Evolutionary conservation across 1,140 invertebrate genomes (phyloP).

Genomic region (Drosophila tropicalis): DNA sequence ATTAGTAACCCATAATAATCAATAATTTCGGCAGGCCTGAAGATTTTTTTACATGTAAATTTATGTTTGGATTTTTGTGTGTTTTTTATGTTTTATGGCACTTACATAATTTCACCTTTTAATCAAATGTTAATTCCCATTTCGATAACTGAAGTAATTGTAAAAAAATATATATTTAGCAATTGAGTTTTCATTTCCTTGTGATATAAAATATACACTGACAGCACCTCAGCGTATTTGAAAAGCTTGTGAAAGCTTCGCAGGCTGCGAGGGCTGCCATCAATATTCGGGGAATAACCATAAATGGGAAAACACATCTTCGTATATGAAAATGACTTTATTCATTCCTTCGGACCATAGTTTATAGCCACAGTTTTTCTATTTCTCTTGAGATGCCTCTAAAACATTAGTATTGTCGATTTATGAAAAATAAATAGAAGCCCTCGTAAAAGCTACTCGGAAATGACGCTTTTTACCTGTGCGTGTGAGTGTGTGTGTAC

Average conservation of each 20-base stretch:
- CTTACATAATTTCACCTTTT: constrained; percentile 8
- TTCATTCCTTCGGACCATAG: too few relatives aligned
- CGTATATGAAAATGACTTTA: too few relatives aligned
- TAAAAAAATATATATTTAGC: constrained; percentile 7
- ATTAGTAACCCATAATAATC: constrained; percentile 1
- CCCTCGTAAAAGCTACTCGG: constrained; percentile 2
- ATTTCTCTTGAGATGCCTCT: too few relatives aligned
- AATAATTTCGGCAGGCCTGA: constrained; percentile 3
- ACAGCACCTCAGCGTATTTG: constrained; percentile 5
- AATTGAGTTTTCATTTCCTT: constrained; percentile 10
- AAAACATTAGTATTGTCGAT: too few relatives aligned
- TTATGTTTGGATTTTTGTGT: background rate
- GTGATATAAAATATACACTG: background rate
- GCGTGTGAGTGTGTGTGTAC: background rate
- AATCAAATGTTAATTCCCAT: constrained; percentile 1
- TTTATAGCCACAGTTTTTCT: too few relatives aligned
- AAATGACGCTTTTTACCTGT: background rate
- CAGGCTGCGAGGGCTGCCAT: too few relatives aligned
- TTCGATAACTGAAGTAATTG: constrained; percentile 5
- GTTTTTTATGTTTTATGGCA: background rate
- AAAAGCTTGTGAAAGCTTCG: constrained; percentile 10
- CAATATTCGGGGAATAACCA: too few relatives aligned
- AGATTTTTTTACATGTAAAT: background rate
- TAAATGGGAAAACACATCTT: too few relatives aligned
- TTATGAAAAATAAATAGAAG: too few relatives aligned